Conservation (phyloP, 1,140 invertebrate genomes). For the Lineus longissimus region DNA sequence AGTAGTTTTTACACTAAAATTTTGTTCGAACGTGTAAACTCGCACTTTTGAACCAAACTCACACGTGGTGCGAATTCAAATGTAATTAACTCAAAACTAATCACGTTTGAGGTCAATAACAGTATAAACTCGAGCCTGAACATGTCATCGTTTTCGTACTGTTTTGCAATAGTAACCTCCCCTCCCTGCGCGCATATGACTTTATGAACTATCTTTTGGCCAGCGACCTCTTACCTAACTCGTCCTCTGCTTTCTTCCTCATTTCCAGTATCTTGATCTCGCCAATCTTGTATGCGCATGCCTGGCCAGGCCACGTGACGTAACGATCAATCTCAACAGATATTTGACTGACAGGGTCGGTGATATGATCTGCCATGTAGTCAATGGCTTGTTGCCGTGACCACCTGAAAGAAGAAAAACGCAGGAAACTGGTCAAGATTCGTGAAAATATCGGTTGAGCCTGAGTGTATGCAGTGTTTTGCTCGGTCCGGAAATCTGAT, state of each 20-base stretch:
- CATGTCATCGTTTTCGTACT: too few relatives aligned
- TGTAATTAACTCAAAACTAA: too few relatives aligned
- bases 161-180: too few relatives aligned
- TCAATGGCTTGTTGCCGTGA: conserved; percentile 50
- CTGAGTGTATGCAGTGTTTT: too few relatives aligned
- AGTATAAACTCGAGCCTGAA: too few relatives aligned
- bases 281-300: conserved; percentile 56
- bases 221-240: conserved; percentile 44
- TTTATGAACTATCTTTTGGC: too few relatives aligned
- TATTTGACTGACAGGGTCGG: conserved; percentile 27
- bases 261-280: conserved; percentile 54
- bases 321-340: conserved; percentile 53
- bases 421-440: not conserved
- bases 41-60: too few relatives aligned
- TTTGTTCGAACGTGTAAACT: too few relatives aligned
- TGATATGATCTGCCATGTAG: conserved; percentile 49
- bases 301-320: conserved; percentile 57
- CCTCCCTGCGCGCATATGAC: too few relatives aligned
- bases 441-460: not conserved
- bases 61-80: too few relatives aligned
- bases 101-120: too few relatives aligned
- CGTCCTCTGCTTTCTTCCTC: conserved; percentile 42
- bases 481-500: too few relatives aligned
- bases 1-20: not conserved
- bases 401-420: conserved; percentile 40